These are phyloP conservation scores for Branchipolynoe longqiensis DNA, from an alignment of 2,888 invertebrate genomes.

Conservation along the genomic window DNA sequence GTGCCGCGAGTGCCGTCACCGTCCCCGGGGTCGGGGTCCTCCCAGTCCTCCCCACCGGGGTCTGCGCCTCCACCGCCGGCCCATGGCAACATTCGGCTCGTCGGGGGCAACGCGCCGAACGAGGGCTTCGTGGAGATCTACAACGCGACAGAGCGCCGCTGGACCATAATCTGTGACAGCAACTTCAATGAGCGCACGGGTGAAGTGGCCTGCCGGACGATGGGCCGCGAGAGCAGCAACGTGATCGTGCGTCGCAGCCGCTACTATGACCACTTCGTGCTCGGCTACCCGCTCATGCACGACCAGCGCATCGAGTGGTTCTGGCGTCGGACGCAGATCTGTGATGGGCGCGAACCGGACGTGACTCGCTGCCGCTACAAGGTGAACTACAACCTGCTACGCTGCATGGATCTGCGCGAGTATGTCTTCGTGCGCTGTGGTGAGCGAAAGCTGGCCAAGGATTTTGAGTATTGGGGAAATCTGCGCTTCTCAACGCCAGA, in stretches of 20 bases:
- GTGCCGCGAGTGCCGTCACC: too few species aligned
- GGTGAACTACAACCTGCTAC: slow-evolving; percentile 89
- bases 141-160: slow-evolving; percentile 96
- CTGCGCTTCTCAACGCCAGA: slow-evolving; percentile 94
- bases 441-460: slow-evolving; percentile 73
- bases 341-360: slow-evolving; percentile 81
- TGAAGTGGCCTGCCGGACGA: slow-evolving; percentile 95
- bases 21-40: not conserved
- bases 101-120: slow-evolving; percentile 86
- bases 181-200: slow-evolving; percentile 98
- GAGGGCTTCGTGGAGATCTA: slow-evolving; percentile 96
- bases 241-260: slow-evolving; percentile 89
- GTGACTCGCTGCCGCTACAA: slow-evolving; percentile 86
- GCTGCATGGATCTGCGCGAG: slow-evolving; percentile 89
- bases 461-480: slow-evolving; percentile 91
- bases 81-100: slow-evolving; percentile 84
- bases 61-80: too few species aligned
- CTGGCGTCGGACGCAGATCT: slow-evolving; percentile 79
- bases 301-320: slow-evolving; percentile 76
- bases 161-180: slow-evolving; percentile 97
- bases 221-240: slow-evolving; percentile 94
- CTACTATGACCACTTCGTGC: slow-evolving; percentile 79
- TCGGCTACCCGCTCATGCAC: slow-evolving; percentile 79
- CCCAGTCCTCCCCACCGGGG: too few species aligned
- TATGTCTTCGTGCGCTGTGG: slow-evolving; percentile 97